These are phyloP conservation scores for Lasioglossum oenotherae DNA, from an alignment of 2,888 invertebrate genomes.

Conservation along the genomic window DNA sequence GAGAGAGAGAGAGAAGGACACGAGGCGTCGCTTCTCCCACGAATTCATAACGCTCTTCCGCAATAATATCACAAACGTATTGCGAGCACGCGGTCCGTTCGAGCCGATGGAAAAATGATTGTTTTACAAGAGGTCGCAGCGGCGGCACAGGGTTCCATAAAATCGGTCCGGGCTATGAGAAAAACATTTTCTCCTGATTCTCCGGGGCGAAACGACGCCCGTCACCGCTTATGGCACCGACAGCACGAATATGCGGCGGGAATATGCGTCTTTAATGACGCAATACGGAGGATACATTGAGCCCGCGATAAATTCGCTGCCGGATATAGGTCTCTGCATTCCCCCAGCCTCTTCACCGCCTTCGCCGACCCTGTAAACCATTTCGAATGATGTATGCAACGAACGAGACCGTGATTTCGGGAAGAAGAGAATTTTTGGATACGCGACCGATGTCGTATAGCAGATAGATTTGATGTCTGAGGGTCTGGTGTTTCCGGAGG, in stretches of 20 bases:
- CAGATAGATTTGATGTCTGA: neutral
- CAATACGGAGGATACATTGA: slow-evolving; percentile 43
- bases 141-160: slow-evolving; percentile 43
- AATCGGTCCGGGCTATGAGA: slow-evolving; percentile 47
- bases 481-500: neutral
- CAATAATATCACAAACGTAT: slow-evolving; percentile 63
- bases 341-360: neutral
- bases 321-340: slow-evolving; percentile 5
- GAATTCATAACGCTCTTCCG: slow-evolving; percentile 55
- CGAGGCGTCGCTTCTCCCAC: slow-evolving; percentile 15
- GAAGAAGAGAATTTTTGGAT: neutral
- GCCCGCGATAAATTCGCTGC: slow-evolving; percentile 34
- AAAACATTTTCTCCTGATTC: slow-evolving; percentile 64
- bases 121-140: slow-evolving; percentile 64
- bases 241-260: neutral
- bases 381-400: slow-evolving; percentile 37
- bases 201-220: slow-evolving; percentile 34
- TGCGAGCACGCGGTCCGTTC: slow-evolving; percentile 37
- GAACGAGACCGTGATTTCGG: slow-evolving; percentile 34
- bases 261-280: slow-evolving; percentile 48
- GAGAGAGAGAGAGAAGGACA: neutral
- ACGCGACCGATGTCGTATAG: neutral
- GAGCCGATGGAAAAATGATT: slow-evolving; percentile 68
- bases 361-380: slow-evolving; percentile 1
- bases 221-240: slow-evolving; percentile 17